These are phyloP conservation scores for Cotesia chilonis DNA, from an alignment of 1,140 invertebrate species.

Conservation along the genomic window DNA sequence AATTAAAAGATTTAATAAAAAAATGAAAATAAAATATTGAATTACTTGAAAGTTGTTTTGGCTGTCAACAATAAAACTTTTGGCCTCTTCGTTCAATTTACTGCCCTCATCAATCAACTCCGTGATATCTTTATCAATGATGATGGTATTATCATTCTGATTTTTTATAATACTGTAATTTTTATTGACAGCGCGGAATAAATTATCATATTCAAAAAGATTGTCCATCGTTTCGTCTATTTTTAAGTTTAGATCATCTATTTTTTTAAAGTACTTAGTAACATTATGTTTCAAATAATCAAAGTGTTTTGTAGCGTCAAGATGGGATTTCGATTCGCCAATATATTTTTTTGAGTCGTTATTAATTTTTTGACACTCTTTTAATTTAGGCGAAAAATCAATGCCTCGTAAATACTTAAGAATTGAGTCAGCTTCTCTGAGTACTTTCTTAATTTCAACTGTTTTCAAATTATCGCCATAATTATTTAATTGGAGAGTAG, in stretches of 20 bases:
- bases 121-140: conserved; percentile 44
- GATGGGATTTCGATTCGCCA: conserved; percentile 59
- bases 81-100: conserved; percentile 51
- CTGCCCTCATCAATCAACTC: conserved; percentile 49
- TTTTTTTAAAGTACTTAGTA: conserved; percentile 52
- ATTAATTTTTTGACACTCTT: conserved; percentile 64
- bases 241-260: conserved; percentile 51
- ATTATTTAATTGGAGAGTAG: conserved; percentile 63
- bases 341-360: conserved; percentile 53
- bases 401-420: conserved; percentile 68
- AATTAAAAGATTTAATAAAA: conserved; percentile 6
- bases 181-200: conserved; percentile 55
- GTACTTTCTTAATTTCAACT: conserved; percentile 68
- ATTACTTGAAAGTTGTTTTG: conserved; percentile 58
- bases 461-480: conserved; percentile 69
- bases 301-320: conserved; percentile 61
- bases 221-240: conserved; percentile 56
- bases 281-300: conserved; percentile 51
- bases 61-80: conserved; percentile 51
- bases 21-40: not conserved
- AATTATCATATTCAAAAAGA: conserved; percentile 55
- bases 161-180: conserved; percentile 44
- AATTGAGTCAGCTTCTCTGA: conserved; percentile 69
- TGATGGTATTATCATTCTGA: conserved; percentile 45
- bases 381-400: conserved; percentile 59